phyloP scores from a whole-genome alignment of 2,113 vertebrate species.

The Esox niger region DNA sequence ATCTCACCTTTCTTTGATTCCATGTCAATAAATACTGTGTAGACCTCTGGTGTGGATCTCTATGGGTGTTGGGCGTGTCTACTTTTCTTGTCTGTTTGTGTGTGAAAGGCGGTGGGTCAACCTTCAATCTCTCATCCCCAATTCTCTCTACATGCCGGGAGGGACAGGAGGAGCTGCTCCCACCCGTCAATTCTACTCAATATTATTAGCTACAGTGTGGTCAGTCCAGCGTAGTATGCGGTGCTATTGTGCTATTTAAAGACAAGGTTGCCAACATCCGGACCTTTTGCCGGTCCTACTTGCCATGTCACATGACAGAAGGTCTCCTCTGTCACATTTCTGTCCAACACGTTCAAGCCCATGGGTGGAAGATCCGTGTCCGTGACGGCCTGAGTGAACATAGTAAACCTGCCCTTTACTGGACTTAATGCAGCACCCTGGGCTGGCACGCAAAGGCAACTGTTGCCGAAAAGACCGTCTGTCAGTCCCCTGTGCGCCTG shows the following conservation, averaged over 20 bases:
- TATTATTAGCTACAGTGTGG: neutral
- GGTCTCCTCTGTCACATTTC: constrained; percentile 12
- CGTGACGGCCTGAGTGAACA: constrained; percentile 23
- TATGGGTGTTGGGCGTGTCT: constrained; percentile 34
- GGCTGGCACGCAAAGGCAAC: constrained; percentile 34
- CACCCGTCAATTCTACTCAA: neutral
- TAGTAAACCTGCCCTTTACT: constrained; percentile 28
- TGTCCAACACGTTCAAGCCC: neutral
- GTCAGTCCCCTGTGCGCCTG: constrained; percentile 52
- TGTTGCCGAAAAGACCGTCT: constrained; percentile 65
- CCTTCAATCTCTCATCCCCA: no score
- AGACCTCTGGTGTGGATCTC: constrained; percentile 48
- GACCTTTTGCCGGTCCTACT: constrained; percentile 1
- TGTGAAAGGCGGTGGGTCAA: neutral
- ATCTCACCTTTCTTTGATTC: constrained; percentile 63
- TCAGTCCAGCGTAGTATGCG: neutral
- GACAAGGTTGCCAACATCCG: neutral
- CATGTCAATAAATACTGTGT: constrained; percentile 71
- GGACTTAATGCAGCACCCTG: constrained; percentile 22
- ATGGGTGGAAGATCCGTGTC: constrained; percentile 3
- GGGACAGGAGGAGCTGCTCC: neutral
- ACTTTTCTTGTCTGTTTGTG: constrained; percentile 7
- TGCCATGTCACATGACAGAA: neutral
- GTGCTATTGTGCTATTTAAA: neutral
- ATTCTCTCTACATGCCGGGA: neutral